Evolutionary conservation across 2,113 vertebrate species (phyloP).

Genomic region (Cercocebus atys): DNA sequence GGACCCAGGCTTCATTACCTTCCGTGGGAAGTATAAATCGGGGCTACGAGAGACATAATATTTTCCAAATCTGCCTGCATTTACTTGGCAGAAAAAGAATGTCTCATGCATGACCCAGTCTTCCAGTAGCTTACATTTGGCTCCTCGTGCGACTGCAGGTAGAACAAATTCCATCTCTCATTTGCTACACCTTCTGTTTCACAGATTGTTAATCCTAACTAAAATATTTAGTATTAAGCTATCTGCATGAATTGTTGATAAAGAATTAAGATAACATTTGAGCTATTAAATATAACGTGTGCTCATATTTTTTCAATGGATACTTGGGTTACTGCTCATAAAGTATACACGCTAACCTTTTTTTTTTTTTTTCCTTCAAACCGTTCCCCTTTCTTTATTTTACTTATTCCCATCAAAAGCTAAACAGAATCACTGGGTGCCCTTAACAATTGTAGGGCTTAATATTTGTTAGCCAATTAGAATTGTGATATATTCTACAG

Average conservation of each 20-base stretch:
- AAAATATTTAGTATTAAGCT: constrained; percentile 81
- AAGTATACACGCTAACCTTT: constrained; percentile 73
- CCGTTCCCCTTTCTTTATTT: constrained; percentile 62
- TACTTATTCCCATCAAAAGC: constrained; percentile 77
- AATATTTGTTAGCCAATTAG: constrained; percentile 85
- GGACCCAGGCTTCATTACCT: constrained; percentile 80
- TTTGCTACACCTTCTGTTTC: constrained; percentile 69
- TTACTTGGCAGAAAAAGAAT: constrained; percentile 78
- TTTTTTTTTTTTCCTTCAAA: constrained; percentile 36
- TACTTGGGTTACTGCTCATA: constrained; percentile 77
- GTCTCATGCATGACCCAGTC: constrained; percentile 71
- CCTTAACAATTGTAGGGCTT: constrained; percentile 77
- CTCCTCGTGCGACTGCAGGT: constrained; percentile 56
- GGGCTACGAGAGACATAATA: constrained; percentile 64
- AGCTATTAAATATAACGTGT: constrained; percentile 79
- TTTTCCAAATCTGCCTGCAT: constrained; percentile 81
- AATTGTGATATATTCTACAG: constrained; percentile 85
- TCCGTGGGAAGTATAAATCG: constrained; percentile 76
- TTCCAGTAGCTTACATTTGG: constrained; percentile 60
- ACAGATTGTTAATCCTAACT: constrained; percentile 81
- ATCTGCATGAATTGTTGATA: constrained; percentile 83
- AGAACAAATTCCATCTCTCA: constrained; percentile 77
- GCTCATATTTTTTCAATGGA: constrained; percentile 81
- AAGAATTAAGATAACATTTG: constrained; percentile 85
- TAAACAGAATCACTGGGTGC: constrained; percentile 78